Conservation (phyloP, 2,888 invertebrate species). For the Oscheius sp. region DNA sequence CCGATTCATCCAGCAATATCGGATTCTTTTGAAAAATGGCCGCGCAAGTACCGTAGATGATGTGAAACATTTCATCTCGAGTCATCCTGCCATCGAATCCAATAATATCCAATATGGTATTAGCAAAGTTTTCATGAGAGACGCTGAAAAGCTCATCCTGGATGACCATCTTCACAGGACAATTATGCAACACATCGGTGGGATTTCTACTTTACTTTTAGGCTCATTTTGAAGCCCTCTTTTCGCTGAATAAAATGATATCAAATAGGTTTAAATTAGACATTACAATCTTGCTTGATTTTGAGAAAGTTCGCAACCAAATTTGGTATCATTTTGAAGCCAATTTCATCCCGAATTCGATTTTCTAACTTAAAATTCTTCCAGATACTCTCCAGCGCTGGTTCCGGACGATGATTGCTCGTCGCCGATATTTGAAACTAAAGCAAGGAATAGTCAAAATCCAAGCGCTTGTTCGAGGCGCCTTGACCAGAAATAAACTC, state of each 20-base stretch:
- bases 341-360: too few species aligned
- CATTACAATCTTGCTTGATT: too few species aligned
- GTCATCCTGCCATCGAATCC: constrained; percentile 82
- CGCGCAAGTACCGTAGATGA: constrained; percentile 84
- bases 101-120: constrained; percentile 89
- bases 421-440: constrained; percentile 81
- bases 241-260: background rate
- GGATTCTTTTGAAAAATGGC: constrained; percentile 88
- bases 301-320: too few species aligned
- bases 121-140: constrained; percentile 89
- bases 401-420: constrained; percentile 84
- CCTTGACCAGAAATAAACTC: constrained; percentile 75
- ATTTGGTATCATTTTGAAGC: too few species aligned
- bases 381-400: constrained; percentile 85
- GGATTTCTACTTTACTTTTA: background rate
- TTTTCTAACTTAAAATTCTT: too few species aligned
- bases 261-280: background rate
- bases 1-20: constrained; percentile 89
- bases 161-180: constrained; percentile 91
- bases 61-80: constrained; percentile 82
- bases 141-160: constrained; percentile 89
- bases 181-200: constrained; percentile 86
- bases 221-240: background rate
- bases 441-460: constrained; percentile 81
- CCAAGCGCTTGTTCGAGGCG: constrained; percentile 80